These are phyloP conservation scores for Strigamia transsilvanica DNA, from an alignment of 2,888 invertebrate species.

Conservation along the genomic window DNA sequence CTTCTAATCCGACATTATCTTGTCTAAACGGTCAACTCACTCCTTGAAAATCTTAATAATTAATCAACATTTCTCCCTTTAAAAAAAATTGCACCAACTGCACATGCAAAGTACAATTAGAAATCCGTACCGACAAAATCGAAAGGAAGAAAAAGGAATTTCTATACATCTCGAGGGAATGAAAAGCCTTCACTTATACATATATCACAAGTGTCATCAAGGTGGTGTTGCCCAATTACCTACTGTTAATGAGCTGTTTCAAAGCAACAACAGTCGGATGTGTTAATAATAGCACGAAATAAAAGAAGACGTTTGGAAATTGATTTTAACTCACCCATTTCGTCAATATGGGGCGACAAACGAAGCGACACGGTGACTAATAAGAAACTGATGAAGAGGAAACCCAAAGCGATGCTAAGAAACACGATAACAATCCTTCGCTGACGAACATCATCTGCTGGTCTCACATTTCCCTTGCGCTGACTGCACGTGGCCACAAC, in stretches of 20 bases:
- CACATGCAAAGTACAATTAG: neutral
- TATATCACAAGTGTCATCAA: slow-evolving; percentile 30
- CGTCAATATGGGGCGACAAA: slow-evolving; percentile 96
- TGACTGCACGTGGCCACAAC: neutral
- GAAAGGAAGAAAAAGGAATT: neutral
- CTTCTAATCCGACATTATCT: neutral
- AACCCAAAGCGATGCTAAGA: slow-evolving; percentile 85
- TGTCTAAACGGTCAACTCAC: neutral
- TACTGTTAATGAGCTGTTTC: neutral
- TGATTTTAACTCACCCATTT: slow-evolving; percentile 80
- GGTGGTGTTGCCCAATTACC: slow-evolving; percentile 9
- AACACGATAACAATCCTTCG: slow-evolving; percentile 62
- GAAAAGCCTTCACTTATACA: neutral
- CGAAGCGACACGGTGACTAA: slow-evolving; percentile 90
- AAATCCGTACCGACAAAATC: neutral
- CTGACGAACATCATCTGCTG: slow-evolving; percentile 41
- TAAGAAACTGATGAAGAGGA: slow-evolving; percentile 86
- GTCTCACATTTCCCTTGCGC: neutral
- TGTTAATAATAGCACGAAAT: neutral
- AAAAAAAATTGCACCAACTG: neutral
- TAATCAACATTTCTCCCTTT: neutral
- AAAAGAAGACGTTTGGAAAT: neutral
- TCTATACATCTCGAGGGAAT: neutral
- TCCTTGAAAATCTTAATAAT: neutral
- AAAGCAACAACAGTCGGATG: neutral